These are phyloP conservation scores for Oncorhynchus nerka DNA, from an alignment of 2,113 vertebrate genomes.

Conservation along the genomic window DNA sequence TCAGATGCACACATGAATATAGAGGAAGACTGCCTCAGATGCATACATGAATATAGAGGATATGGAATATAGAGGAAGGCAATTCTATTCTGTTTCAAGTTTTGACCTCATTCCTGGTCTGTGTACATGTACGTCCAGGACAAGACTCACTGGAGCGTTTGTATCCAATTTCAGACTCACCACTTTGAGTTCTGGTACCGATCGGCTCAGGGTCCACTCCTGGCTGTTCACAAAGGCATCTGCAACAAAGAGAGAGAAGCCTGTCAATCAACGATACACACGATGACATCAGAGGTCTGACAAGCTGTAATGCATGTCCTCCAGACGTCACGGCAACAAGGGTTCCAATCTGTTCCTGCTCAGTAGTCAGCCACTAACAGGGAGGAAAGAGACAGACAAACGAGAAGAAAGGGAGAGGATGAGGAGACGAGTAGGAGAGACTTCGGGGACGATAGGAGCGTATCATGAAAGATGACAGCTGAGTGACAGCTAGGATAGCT, in stretches of 20 bases:
- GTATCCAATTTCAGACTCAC: constrained; percentile 73
- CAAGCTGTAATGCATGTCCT: neutral
- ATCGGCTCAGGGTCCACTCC: constrained; percentile 95
- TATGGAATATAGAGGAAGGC: no score
- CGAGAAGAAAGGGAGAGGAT: neutral
- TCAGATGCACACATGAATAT: no score
- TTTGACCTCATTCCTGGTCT: no score
- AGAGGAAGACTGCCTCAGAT: neutral
- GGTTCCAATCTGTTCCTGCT: neutral
- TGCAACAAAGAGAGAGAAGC: constrained; percentile 65
- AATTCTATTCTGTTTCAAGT: neutral
- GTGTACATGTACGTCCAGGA: neutral
- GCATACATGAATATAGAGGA: neutral
- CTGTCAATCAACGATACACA: neutral
- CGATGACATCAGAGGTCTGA: neutral
- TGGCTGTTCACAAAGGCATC: constrained; percentile 99
- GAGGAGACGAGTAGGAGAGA: neutral
- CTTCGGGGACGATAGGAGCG: neutral
- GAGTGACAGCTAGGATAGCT: constrained; percentile 6
- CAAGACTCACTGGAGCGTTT: neutral
- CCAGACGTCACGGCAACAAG: neutral
- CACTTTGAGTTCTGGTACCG: constrained; percentile 97
- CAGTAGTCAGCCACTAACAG: neutral
- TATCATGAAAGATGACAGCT: constrained; percentile 9
- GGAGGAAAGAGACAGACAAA: neutral